phyloP scores from a whole-genome alignment of 2,888 invertebrate species.

The Pantelozetes paolii region DNA sequence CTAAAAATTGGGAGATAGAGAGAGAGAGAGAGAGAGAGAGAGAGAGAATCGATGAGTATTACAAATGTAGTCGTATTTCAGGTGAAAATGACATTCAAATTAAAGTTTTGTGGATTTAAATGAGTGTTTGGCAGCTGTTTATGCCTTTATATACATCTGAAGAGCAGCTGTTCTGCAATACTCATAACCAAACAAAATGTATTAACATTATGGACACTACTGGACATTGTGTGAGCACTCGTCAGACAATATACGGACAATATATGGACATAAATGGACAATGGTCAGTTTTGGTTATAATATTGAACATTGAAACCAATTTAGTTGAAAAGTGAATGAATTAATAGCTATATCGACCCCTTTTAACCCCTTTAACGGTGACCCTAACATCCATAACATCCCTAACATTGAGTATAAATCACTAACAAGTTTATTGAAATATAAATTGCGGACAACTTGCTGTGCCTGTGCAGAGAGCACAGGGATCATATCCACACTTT shows the following conservation, averaged over 20 bases:
- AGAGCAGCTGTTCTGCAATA: conserved; percentile 26
- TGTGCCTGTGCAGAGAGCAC: neutral
- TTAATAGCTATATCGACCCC: conserved; percentile 29
- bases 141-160: neutral
- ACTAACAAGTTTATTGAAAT: conserved; percentile 30
- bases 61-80: conserved; percentile 2
- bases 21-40: conserved; percentile 27
- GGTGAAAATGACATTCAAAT: conserved; percentile 19
- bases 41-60: neutral
- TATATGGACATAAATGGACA: conserved; percentile 11
- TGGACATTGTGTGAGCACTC: neutral
- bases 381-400: conserved; percentile 2
- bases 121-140: conserved; percentile 21
- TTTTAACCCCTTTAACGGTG: conserved; percentile 24
- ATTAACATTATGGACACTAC: neutral
- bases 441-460: conserved; percentile 23
- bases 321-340: conserved; percentile 8
- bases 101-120: conserved; percentile 12
- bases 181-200: conserved; percentile 15
- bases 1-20: too few relatives aligned
- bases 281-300: conserved; percentile 17
- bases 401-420: neutral
- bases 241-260: neutral
- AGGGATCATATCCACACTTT: neutral
- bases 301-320: conserved; percentile 6